Evolutionary conservation across 2,888 invertebrate species (phyloP), one percentile per base, ranked within the genome.

Genomic region (Trissonchulus latispiculum): DNA sequence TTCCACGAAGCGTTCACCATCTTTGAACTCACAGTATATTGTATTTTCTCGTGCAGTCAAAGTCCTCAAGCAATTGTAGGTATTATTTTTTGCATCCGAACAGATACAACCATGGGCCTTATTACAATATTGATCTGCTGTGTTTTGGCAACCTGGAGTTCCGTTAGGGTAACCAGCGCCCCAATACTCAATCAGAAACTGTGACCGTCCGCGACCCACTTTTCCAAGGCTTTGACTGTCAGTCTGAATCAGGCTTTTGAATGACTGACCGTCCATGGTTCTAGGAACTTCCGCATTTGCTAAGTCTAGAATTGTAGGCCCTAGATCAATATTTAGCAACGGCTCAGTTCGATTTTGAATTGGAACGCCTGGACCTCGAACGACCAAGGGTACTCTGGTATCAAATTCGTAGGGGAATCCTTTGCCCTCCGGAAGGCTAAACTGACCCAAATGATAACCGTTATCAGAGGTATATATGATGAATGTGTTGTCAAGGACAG

Each of bases 371-470:
- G n/a, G 94, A 0, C 92, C 94, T 68, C 89, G 86, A 1, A 95
- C 88, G 69, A 93, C 80, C 1, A 95, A 85, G 0, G 94, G 94
- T 0, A 95, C 89, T 78, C 89, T 87, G 64, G 93, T 89, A 81
- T 95, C 95, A 0, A 91, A 90, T 82, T 95, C 93, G 83, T 95
- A 95, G 0, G 91, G 91, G 80, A 93, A 92, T 0, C 94, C 86
- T 81, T 95, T 95, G 84, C 94, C 94, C 85, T 89, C 89, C 0
- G 92, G 90, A 85, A 92, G 89, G 1, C 91, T 89, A 84, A 92
- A 93, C 85, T 94, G 93, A 91, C 91, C 92, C 78, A 93, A 86
- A 84, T 95, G 94, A 84, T 90, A 95, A 32, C 94, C 94, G 84
- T 94, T 92, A 81, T 95, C 94, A 0, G 93, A 93, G 0, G 59